phyloP scores from a whole-genome alignment of 2,797 vertebrate genomes.

The Anguilla megastoma region DNA sequence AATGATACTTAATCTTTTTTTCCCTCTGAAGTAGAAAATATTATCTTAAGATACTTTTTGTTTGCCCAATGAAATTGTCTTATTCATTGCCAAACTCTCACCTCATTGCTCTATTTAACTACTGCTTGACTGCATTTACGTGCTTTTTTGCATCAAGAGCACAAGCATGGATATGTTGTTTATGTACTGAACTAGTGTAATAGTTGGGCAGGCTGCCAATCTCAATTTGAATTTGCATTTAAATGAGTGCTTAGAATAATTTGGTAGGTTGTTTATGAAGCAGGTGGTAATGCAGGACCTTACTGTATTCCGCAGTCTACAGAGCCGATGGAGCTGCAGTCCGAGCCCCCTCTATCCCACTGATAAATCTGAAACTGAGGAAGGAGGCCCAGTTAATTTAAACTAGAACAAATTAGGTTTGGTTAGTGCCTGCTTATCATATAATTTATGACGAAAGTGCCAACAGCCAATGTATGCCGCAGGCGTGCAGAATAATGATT shows the following conservation, averaged over 20 bases:
- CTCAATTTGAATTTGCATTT: neutral
- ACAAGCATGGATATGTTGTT: neutral
- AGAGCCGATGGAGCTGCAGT: neutral
- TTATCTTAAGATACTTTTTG: too few relatives aligned
- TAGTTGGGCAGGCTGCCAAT: neutral
- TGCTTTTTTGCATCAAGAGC: too few relatives aligned
- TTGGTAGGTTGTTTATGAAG: neutral
- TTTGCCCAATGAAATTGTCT: too few relatives aligned
- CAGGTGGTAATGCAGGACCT: neutral
- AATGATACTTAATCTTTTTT: too few relatives aligned
- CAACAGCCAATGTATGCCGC: neutral
- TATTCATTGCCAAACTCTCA: too few relatives aligned
- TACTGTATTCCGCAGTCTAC: neutral
- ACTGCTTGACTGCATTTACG: too few relatives aligned
- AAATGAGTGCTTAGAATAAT: neutral
- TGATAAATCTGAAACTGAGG: neutral
- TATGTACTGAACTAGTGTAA: neutral
- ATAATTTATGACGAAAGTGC: too few relatives aligned
- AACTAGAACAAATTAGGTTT: neutral
- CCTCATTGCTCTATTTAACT: too few relatives aligned
- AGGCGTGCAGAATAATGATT: neutral
- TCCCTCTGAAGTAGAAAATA: too few relatives aligned
- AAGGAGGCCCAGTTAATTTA: neutral
- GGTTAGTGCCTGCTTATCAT: neutral
- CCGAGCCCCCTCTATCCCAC: neutral